Evolutionary conservation across 2,797 vertebrate species (phyloP).

Genomic region (Hyperoplus immaculatus): DNA sequence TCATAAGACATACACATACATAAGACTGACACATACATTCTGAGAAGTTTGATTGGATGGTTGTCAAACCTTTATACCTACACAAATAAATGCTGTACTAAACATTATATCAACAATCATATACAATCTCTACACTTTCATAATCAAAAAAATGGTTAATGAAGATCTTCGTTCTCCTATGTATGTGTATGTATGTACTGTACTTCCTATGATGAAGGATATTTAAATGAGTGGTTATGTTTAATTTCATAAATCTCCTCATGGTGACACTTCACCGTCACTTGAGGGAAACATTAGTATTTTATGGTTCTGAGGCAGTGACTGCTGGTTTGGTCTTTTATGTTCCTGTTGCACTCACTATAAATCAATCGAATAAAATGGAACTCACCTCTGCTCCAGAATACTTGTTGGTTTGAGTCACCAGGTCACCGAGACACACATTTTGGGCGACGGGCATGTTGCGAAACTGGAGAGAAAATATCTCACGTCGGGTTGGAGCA

Average conservation of each 20-base stretch:
- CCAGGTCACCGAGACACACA: constrained; percentile 87
- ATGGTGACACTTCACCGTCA: background rate
- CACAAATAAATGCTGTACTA: too few species aligned
- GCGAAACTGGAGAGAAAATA: constrained; percentile 90
- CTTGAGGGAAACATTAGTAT: background rate
- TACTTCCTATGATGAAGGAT: background rate
- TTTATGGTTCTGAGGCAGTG: background rate
- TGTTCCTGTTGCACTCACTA: background rate
- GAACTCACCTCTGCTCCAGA: constrained; percentile 96
- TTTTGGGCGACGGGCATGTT: constrained; percentile 88
- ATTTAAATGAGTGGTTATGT: background rate
- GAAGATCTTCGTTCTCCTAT: background rate
- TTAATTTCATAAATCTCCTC: background rate
- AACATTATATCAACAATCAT: background rate
- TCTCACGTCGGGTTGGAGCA: constrained; percentile 88
- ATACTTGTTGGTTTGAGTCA: constrained; percentile 89
- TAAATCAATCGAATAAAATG: background rate
- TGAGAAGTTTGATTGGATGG: background rate
- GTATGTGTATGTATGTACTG: background rate
- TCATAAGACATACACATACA: background rate
- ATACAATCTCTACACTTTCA: background rate
- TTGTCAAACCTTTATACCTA: background rate
- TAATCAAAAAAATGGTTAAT: background rate
- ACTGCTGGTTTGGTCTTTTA: background rate
- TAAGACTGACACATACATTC: background rate